A percentile compares a stretch with the other conserved stretches of the same genome.
These are phyloP conservation scores for Leptoteleia sp. DNA, from an alignment of 1,140 invertebrate species.

Conservation along the genomic window DNA sequence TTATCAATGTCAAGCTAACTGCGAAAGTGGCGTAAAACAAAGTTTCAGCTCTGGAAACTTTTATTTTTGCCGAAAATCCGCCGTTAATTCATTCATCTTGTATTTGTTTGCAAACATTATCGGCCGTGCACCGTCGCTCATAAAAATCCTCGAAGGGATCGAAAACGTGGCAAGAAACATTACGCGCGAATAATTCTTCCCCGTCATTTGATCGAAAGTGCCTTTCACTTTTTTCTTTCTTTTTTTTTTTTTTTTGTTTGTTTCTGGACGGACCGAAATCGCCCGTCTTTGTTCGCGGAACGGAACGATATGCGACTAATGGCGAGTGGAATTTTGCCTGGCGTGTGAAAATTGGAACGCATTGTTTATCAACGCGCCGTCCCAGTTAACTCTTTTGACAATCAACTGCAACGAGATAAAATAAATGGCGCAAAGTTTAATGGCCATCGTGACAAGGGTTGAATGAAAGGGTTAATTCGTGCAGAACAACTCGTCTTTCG, in stretches of 20 bases:
- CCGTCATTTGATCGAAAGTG: too few species aligned
- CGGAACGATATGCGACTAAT: not conserved
- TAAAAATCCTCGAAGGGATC: too few species aligned
- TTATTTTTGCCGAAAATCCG: slow-evolving; percentile 22
- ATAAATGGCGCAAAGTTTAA: slow-evolving; percentile 32
- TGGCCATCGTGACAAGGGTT: slow-evolving; percentile 30
- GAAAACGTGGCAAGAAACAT: too few species aligned
- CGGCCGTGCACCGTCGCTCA: too few species aligned
- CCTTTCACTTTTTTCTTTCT: too few species aligned
- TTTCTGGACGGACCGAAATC: too few species aligned
- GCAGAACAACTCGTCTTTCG: slow-evolving; percentile 65
- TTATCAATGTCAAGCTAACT: slow-evolving; percentile 41
- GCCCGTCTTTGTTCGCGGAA: too few species aligned
- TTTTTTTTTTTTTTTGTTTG: too few species aligned
- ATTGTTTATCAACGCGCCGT: slow-evolving; percentile 4
- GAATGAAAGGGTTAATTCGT: slow-evolving; percentile 66
- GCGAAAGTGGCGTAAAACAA: slow-evolving; percentile 24
- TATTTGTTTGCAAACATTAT: slow-evolving; percentile 46
- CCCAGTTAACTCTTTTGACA: slow-evolving; percentile 17
- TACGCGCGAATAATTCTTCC: too few species aligned
- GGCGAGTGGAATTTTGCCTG: not conserved
- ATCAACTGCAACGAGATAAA: slow-evolving; percentile 20
- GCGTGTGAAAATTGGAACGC: too few species aligned
- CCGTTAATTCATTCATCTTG: slow-evolving; percentile 12
- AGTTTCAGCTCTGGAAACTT: slow-evolving; percentile 39